Conservation (phyloP, 2,888 invertebrate species). For the Gryllus longicercus region DNA sequence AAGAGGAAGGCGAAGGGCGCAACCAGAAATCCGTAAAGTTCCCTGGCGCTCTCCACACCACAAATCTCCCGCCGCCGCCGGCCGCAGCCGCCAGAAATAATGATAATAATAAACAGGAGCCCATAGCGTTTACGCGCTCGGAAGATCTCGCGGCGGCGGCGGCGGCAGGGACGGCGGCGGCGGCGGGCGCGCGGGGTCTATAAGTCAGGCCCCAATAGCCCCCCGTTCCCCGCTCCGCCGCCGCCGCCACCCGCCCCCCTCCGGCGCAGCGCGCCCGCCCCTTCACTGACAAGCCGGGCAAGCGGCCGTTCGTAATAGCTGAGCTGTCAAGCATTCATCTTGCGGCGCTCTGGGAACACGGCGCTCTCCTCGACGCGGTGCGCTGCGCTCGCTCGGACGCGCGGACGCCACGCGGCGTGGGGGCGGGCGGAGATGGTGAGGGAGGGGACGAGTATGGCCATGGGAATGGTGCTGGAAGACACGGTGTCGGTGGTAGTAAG, state of each 20-base stretch:
- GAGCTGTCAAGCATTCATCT: conserved; percentile 17
- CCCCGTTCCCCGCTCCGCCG: neutral
- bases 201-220: conserved; percentile 1
- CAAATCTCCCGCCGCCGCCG: conserved; percentile 11
- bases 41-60: neutral
- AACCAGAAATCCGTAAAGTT: conserved; percentile 17
- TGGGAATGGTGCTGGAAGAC: no score
- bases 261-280: neutral
- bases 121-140: conserved; percentile 10
- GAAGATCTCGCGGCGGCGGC: conserved; percentile 3
- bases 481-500: no score
- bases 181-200: conserved; percentile 11
- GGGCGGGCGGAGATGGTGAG: neutral
- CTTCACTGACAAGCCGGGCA: conserved; percentile 17
- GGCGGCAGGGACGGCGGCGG: neutral
- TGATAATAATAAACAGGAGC: conserved; percentile 17
- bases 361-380: neutral
- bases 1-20: neutral
- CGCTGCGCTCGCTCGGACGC: neutral
- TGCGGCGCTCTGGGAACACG: conserved; percentile 6
- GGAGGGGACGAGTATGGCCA: neutral
- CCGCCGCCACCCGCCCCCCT: neutral
- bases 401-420: neutral
- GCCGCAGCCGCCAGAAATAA: neutral
- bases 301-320: conserved; percentile 17